These are phyloP conservation scores for Onychostoma macrolepis DNA, from an alignment of 2,113 vertebrate species.

Conservation along the genomic window DNA sequence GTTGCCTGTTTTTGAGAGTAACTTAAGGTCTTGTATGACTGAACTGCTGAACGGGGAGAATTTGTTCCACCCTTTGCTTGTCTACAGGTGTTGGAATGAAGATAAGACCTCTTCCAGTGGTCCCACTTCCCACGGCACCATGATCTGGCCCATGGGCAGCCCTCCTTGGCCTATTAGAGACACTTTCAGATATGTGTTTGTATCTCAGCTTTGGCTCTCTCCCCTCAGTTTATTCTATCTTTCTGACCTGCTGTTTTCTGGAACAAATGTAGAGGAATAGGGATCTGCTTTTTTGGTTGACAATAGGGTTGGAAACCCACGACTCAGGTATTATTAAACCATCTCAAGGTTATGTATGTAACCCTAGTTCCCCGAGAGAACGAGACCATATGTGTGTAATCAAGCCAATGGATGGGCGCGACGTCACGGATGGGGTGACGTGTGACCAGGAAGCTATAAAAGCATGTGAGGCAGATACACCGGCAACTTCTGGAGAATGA, in stretches of 20 bases:
- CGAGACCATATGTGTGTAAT: no score
- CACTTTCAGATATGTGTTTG: constrained; percentile 29
- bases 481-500: no score
- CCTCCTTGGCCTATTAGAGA: constrained; percentile 40
- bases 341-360: no score
- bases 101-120: constrained; percentile 48
- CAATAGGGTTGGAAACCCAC: background rate
- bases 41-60: constrained; percentile 21
- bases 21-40: constrained; percentile 34
- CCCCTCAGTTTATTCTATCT: background rate
- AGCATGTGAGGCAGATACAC: no score
- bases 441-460: no score
- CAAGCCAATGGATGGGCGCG: no score
- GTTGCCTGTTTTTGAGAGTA: constrained; percentile 19
- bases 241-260: background rate
- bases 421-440: no score
- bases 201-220: constrained; percentile 35
- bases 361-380: no score
- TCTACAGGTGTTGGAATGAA: constrained; percentile 53
- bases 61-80: constrained; percentile 46
- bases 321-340: background rate
- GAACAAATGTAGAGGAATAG: background rate
- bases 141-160: constrained; percentile 22
- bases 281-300: background rate
- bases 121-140: background rate